These are phyloP conservation scores for Cabera pusaria DNA, from an alignment of 2,888 invertebrate genomes.

Conservation along the genomic window DNA sequence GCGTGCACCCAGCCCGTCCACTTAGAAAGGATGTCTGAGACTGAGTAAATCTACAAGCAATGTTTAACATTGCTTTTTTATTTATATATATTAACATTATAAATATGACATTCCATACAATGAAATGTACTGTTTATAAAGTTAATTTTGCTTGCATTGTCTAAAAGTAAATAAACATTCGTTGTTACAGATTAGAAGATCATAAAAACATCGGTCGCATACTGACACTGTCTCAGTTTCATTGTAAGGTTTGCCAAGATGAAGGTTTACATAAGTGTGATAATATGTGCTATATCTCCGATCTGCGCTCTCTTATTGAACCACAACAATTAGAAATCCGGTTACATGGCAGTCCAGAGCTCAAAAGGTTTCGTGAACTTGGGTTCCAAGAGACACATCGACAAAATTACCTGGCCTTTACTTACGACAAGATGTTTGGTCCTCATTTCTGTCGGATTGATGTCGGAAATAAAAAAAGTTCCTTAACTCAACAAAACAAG, in stretches of 20 bases:
- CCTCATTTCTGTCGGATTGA: slow-evolving; percentile 56
- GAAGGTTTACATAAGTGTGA: slow-evolving; percentile 34
- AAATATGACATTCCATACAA: no score
- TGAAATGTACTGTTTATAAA: no score
- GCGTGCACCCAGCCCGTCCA: no score
- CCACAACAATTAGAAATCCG: slow-evolving; percentile 44
- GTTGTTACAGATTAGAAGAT: slow-evolving; percentile 16
- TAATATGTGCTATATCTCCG: slow-evolving; percentile 35
- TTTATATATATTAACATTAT: no score
- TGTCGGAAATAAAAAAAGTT: no score
- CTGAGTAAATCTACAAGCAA: no score
- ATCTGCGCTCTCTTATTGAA: slow-evolving; percentile 46
- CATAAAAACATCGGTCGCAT: slow-evolving; percentile 47
- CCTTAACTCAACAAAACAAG: no score
- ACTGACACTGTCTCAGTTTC: slow-evolving; percentile 5
- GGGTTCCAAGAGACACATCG: slow-evolving; percentile 37
- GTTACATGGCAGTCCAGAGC: slow-evolving; percentile 43
- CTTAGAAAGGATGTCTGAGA: no score
- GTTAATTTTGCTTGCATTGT: slow-evolving; percentile 47
- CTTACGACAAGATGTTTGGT: slow-evolving; percentile 44
- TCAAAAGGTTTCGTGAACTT: slow-evolving; percentile 34
- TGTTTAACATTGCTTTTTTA: no score
- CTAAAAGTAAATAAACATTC: slow-evolving; percentile 37
- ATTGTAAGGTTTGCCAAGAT: slow-evolving; percentile 37
- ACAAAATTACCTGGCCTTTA: slow-evolving; percentile 41